Percentiles rank a stretch among this genome's conserved stretches.
These are phyloP conservation scores for Idaea dimidiata DNA, from an alignment of 2,888 invertebrate genomes.

Conservation along the genomic window DNA sequence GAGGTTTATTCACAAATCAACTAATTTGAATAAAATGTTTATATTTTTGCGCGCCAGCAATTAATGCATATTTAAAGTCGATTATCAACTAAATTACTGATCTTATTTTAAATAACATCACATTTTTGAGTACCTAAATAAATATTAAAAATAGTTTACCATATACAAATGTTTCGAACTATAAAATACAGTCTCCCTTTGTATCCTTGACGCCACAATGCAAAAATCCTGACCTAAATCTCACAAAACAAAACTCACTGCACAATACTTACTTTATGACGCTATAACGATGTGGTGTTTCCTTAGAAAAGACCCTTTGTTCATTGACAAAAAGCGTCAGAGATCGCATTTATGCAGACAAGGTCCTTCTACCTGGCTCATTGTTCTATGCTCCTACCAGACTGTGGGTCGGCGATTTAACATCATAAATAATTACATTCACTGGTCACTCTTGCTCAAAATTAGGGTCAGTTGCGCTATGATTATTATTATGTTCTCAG, in stretches of 20 bases:
- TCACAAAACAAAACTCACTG: constrained; percentile 73
- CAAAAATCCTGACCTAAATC: constrained; percentile 78
- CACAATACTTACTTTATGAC: constrained; percentile 77
- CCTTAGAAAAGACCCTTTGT: constrained; percentile 78
- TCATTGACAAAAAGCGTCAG: constrained; percentile 75
- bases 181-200: constrained; percentile 58
- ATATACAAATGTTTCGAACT: constrained; percentile 26
- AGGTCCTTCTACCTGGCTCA: constrained; percentile 71
- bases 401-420: constrained; percentile 70
- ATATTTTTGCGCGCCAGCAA: background rate
- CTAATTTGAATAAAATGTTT: background rate
- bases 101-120: too few species aligned
- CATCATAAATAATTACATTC: constrained; percentile 75
- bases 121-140: too few species aligned
- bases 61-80: background rate
- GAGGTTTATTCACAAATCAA: background rate
- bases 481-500: constrained; percentile 67
- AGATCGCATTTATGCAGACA: constrained; percentile 74
- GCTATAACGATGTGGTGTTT: constrained; percentile 79
- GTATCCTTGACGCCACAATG: constrained; percentile 71
- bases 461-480: constrained; percentile 74
- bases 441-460: constrained; percentile 66
- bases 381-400: constrained; percentile 74
- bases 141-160: background rate
- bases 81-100: too few species aligned